Conservation (phyloP, 2,888 invertebrate species). For the Nomada flava region DNA sequence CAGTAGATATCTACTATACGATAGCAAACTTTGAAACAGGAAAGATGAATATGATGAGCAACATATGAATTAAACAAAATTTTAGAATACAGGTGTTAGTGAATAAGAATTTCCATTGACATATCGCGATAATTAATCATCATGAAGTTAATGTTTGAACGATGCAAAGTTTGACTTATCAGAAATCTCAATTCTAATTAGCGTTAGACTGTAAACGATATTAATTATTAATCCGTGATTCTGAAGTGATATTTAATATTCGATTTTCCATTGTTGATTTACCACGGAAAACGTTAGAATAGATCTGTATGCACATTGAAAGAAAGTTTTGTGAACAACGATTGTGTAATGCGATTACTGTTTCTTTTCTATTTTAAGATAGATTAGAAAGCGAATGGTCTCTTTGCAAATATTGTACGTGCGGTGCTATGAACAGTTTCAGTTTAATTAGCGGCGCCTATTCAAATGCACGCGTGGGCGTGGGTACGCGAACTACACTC, state of each 20-base stretch:
- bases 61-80: too few species aligned
- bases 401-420: conserved; percentile 52
- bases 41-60: too few species aligned
- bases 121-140: too few species aligned
- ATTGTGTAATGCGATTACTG: not conserved
- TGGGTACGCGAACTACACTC: conserved; percentile 46
- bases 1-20: too few species aligned
- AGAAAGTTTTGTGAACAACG: not conserved
- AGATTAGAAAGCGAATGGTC: not conserved
- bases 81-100: too few species aligned
- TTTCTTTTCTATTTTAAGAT: not conserved
- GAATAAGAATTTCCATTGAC: too few species aligned
- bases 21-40: too few species aligned
- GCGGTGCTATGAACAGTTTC: conserved; percentile 53
- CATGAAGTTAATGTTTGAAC: not conserved
- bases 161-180: not conserved
- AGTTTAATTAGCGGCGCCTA: conserved; percentile 65
- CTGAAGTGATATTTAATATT: too few species aligned
- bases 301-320: not conserved
- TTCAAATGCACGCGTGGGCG: conserved; percentile 61
- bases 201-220: too few species aligned
- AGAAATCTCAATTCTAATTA: too few species aligned
- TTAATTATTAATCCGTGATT: not conserved
- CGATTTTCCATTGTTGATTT: too few species aligned
- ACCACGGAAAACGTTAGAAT: too few species aligned